Evolutionary conservation across 35 echinoderm and acorn worm genomes (phyloP).

Genomic region (Ophiothrix spiculata): DNA sequence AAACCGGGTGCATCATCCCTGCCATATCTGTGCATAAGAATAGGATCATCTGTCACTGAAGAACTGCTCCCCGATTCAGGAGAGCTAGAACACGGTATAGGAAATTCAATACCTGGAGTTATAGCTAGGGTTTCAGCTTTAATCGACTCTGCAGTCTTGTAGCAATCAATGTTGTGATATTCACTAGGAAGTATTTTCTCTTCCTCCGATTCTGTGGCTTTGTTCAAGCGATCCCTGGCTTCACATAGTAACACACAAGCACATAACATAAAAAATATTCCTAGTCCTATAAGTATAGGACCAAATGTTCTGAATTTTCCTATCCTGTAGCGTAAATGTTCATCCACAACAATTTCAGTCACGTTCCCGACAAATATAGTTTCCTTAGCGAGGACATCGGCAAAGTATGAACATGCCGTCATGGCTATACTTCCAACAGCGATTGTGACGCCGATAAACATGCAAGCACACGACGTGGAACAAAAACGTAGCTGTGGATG

Average conservation of each 20-base stretch:
- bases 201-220: conserved; percentile 17
- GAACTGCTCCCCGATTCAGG: neutral
- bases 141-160: neutral
- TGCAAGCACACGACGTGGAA: conserved; percentile 46
- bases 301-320: conserved; percentile 66
- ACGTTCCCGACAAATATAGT: conserved; percentile 38
- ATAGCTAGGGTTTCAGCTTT: conserved; percentile 34
- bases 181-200: conserved; percentile 33
- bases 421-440: conserved; percentile 68
- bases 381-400: conserved; percentile 47
- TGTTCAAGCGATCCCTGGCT: conserved; percentile 44
- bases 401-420: conserved; percentile 79
- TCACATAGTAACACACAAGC: conserved; percentile 85
- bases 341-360: conserved; percentile 41
- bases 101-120: conserved; percentile 6
- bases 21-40: neutral
- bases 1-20: conserved; percentile 11
- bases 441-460: conserved; percentile 56
- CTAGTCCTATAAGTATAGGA: conserved; percentile 71
- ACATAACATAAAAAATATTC: conserved; percentile 65
- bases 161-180: neutral
- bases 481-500: conserved; percentile 17
- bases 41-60: neutral
- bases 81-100: neutral
- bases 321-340: conserved; percentile 40